phyloP scores from a whole-genome alignment of 2,113 vertebrate genomes.

The Rhinopithecus roxellana region DNA sequence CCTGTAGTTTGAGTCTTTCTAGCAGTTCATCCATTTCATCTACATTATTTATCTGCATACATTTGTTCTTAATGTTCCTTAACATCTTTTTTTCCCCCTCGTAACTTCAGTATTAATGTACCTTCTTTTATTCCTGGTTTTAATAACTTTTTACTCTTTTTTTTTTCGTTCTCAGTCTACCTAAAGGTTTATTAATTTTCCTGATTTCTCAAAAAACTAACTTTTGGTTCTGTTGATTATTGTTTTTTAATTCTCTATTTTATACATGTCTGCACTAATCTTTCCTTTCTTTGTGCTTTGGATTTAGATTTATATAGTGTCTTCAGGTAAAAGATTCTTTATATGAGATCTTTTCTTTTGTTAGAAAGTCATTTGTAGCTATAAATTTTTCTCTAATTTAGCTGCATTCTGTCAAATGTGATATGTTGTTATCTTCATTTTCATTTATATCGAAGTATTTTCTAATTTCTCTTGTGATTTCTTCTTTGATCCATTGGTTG shows the following conservation, averaged over 20 bases:
- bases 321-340: not conserved
- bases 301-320: not conserved
- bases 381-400: not conserved
- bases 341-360: not conserved
- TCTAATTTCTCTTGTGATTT: not conserved
- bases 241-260: not conserved
- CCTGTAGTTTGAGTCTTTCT: not conserved
- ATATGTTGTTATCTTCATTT: not conserved
- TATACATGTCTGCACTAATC: not conserved
- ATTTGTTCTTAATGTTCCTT: not conserved
- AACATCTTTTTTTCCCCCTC: not conserved
- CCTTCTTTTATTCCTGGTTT: not conserved
- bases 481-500: not conserved
- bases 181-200: not conserved
- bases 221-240: not conserved
- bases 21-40: not conserved
- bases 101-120: not conserved
- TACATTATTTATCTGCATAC: not conserved
- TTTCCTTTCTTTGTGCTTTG: not conserved
- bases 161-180: not conserved
- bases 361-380: not conserved
- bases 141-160: not conserved
- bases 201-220: not conserved
- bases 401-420: not conserved
- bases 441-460: not conserved